phyloP scores from a whole-genome alignment of 2,113 vertebrate species.

The Zosterops japonicus region DNA sequence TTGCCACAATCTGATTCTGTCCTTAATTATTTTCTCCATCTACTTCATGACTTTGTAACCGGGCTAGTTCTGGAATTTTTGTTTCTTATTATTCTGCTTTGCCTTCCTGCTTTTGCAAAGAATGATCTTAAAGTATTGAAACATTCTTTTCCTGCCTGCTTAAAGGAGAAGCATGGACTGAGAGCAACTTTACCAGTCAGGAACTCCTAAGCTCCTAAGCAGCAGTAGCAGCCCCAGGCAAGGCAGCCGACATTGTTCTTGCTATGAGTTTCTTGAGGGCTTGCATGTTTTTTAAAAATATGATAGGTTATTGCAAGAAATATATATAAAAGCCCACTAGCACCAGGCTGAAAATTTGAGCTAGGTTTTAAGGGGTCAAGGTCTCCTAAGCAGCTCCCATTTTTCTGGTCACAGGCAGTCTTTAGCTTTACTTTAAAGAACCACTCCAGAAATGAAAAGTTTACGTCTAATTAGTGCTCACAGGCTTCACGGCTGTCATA shows the following conservation, averaged over 20 bases:
- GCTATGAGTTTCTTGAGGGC: neutral
- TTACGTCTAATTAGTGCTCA: neutral
- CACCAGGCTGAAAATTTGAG: neutral
- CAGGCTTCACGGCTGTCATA: neutral
- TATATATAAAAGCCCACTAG: neutral
- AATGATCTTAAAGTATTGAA: neutral
- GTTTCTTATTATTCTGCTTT: neutral
- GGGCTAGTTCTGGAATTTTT: neutral
- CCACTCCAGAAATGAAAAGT: neutral
- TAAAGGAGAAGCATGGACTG: rapidly evolving
- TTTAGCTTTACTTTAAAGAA: neutral
- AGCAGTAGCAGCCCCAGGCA: neutral
- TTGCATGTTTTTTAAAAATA: neutral
- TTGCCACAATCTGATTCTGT: neutral
- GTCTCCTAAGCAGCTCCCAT: neutral
- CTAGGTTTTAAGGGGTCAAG: neutral
- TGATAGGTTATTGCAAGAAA: neutral
- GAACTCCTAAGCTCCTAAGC: neutral
- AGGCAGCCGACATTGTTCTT: neutral
- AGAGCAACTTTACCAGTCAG: neutral
- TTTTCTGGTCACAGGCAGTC: neutral
- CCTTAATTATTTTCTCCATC: neutral
- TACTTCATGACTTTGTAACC: neutral
- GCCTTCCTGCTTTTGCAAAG: neutral
- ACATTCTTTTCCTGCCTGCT: neutral